Evolutionary conservation across 2,888 invertebrate genomes (phyloP), one percentile per base, ranked within the genome.

Genomic region (Thera obeliscata): DNA sequence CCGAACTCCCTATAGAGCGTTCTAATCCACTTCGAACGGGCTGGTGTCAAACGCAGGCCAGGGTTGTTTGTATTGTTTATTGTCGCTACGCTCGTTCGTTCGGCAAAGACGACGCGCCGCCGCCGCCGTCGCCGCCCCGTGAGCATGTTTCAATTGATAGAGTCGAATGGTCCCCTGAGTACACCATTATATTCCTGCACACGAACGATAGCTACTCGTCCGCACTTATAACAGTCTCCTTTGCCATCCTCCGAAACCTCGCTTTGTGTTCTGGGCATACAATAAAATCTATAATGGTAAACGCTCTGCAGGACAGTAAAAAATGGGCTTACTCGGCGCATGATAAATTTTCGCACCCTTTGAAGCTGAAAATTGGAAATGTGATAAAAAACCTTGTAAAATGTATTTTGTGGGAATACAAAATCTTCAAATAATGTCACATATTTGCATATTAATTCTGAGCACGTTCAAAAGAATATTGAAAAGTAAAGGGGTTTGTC

Each of bases 11-110:
- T 82, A 87, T 87, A 87, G 90, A 89, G 87, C 90, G 90, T 87
- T 91, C 90, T 91, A 91, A 91, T 92, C 92, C 90, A 92, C 91
- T 92, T 82, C 84, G 89, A 91, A 87, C 92, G 90, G 88, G 86
- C 91, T 92, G 89, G 90, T 93, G 93, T 93, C 93, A 93, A 93
- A 93, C 90, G 91, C 93, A 93, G 92, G 85, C 86, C 86, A 84
- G 86, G 88, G 93, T 87, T 92, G 93, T 93, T 93, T 93, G 92
- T 93, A 93, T 93, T 93, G 93, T 93, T 93, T 93, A 93, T 93
- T 91, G 92, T 91, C 91, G 89, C 86, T 85, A 81, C 87, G 89
- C 85, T 87, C 88, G 90, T 86, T 87, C 86, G 85, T 83, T 84
- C 87, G 87, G 85, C 87, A 88, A 90, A 91, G 91, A 91, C 86